phyloP scores from a whole-genome alignment of 2,113 vertebrate genomes.

The Marmota monax region DNA sequence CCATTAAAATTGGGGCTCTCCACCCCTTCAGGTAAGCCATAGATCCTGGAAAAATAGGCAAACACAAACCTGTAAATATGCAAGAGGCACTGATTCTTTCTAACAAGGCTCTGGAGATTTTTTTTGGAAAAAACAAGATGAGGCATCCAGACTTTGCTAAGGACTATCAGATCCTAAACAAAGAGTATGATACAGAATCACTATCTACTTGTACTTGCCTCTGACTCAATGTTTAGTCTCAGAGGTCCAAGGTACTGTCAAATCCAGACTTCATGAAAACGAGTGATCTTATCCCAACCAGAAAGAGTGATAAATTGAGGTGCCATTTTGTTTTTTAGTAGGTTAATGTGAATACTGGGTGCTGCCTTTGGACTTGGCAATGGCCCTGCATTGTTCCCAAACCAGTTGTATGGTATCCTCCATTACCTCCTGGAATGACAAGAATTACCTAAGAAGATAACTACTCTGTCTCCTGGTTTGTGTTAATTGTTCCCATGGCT shows the following conservation, averaged over 20 bases:
- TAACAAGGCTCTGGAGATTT: neutral
- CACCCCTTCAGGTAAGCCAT: neutral
- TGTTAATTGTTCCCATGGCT: slow-evolving; percentile 55
- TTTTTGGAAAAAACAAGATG: neutral
- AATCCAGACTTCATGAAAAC: neutral
- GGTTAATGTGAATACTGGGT: neutral
- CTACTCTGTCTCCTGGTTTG: neutral
- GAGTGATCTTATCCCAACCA: slow-evolving; percentile 20
- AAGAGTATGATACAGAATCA: neutral
- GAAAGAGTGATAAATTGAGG: slow-evolving; percentile 15
- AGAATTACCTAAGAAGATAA: slow-evolving; percentile 59
- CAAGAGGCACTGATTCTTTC: neutral
- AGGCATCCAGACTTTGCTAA: neutral
- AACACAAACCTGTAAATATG: neutral
- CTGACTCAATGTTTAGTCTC: neutral
- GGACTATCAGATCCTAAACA: neutral
- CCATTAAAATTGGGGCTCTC: neutral
- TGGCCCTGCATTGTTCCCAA: slow-evolving; percentile 19
- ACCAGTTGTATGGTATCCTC: neutral
- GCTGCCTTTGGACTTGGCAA: slow-evolving; percentile 8
- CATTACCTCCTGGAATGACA: slow-evolving; percentile 45
- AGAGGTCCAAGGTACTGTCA: neutral
- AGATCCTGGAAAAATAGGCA: neutral
- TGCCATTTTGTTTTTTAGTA: slow-evolving; percentile 8
- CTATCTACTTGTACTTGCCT: neutral